Percentiles rank a stretch among this genome's conserved stretches.
Conservation (phyloP, 92 coral and sea anemone species). For the Isaurus tuberculatus region DNA sequence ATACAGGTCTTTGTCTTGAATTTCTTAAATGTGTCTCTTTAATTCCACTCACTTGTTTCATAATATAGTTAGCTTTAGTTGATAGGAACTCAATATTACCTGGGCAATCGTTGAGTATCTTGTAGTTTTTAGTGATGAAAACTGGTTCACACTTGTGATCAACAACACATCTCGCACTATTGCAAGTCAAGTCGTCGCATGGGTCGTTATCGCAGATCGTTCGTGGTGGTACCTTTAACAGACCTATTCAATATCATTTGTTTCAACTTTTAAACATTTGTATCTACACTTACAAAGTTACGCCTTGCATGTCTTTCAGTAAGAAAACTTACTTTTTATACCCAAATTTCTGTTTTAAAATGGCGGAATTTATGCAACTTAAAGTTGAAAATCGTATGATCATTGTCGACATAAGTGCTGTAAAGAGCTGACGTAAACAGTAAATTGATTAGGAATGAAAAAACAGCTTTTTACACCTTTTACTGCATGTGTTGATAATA, state of each 20-base stretch:
- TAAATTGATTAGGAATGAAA: too few species aligned
- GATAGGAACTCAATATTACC: conserved; percentile 50
- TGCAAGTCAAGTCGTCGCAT: conserved; percentile 76
- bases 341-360: too few species aligned
- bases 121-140: conserved; percentile 66
- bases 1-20: too few species aligned
- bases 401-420: too few species aligned
- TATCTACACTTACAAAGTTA: neutral
- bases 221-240: conserved; percentile 76
- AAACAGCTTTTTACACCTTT: too few species aligned
- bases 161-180: conserved; percentile 77
- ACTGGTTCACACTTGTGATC: conserved; percentile 79
- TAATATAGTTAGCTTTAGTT: neutral
- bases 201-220: conserved; percentile 80
- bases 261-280: neutral
- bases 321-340: neutral
- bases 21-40: neutral
- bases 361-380: too few species aligned
- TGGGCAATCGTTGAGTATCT: conserved; percentile 75
- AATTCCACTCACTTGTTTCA: too few species aligned
- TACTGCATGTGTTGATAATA: too few species aligned
- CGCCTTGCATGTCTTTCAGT: neutral
- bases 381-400: too few species aligned
- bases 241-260: conserved; percentile 55
- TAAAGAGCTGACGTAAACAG: too few species aligned